phyloP scores from a whole-genome alignment of 1,140 invertebrate species.

The Lamellibrachia luymesi region DNA sequence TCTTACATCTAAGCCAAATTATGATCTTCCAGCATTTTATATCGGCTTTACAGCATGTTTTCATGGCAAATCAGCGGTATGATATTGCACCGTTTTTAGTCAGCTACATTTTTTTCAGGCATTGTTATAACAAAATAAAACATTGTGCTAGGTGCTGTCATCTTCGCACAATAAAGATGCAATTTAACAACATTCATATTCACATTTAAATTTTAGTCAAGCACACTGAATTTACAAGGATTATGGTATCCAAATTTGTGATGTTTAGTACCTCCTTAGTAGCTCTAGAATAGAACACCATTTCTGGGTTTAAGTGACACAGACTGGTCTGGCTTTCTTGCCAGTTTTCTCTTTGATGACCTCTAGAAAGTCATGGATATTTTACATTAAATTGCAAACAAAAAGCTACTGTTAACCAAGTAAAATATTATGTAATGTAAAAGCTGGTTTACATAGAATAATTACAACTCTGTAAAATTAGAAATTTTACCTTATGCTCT shows the following conservation, averaged over 20 bases:
- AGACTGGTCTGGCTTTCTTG: not conserved
- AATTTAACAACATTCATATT: not conserved
- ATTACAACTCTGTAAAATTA: not conserved
- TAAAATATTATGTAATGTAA: not conserved
- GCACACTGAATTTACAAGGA: not conserved
- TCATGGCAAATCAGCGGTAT: not conserved
- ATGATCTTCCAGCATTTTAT: not conserved
- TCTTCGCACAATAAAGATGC: not conserved
- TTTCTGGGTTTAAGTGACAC: too few relatives aligned
- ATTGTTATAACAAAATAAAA: not conserved
- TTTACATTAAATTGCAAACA: not conserved
- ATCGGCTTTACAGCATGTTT: not conserved
- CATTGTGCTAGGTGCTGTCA: not conserved
- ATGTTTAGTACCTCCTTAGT: too few relatives aligned
- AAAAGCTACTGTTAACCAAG: not conserved
- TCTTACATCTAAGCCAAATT: not conserved
- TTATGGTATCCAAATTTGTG: not conserved
- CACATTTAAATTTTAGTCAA: not conserved
- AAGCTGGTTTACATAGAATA: not conserved
- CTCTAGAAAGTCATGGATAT: not conserved
- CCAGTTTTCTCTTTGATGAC: not conserved
- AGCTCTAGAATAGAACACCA: too few relatives aligned
- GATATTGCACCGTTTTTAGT: not conserved
- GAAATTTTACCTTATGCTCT: not conserved
- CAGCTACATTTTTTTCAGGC: not conserved